Percentiles rank a stretch among this genome's conserved stretches.
Conservation (phyloP, 2,797 vertebrate genomes). For the Artibeus jamaicensis region DNA sequence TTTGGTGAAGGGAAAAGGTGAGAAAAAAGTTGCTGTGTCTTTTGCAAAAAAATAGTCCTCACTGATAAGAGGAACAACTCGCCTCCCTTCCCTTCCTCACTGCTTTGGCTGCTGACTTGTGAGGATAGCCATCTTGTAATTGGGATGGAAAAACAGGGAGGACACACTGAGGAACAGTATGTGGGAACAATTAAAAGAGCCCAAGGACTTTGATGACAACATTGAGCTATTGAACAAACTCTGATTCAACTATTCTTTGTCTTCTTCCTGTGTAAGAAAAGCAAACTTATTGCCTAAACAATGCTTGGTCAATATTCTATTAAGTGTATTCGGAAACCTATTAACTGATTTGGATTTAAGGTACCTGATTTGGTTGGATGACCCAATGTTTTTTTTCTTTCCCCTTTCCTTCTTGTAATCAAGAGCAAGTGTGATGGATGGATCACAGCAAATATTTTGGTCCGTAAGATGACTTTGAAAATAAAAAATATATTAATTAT, state of each 20-base stretch:
- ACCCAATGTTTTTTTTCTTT: background rate
- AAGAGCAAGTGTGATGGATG: background rate
- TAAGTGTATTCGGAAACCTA: background rate
- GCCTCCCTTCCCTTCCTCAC: background rate
- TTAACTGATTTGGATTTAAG: slow-evolving; percentile 11
- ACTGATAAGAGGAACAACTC: background rate
- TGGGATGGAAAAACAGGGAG: background rate
- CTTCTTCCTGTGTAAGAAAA: background rate
- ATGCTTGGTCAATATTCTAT: background rate
- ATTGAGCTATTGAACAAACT: background rate
- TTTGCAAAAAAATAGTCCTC: background rate
- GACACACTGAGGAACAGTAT: background rate
- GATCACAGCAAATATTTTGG: slow-evolving; percentile 8
- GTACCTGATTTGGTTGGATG: background rate
- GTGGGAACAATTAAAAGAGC: background rate
- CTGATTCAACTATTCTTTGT: background rate
- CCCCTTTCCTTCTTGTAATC: background rate
- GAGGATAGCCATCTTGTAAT: background rate
- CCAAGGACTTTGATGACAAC: background rate
- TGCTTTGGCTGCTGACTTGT: background rate
- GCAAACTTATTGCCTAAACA: background rate
- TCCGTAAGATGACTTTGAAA: background rate
- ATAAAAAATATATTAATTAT: background rate
- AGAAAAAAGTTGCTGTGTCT: background rate
- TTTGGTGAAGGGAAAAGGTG: background rate